Evolutionary conservation across 2,113 vertebrate genomes (phyloP), one percentile per base, ranked within the genome.

Genomic region (Xenotilapia flavipinnis): DNA sequence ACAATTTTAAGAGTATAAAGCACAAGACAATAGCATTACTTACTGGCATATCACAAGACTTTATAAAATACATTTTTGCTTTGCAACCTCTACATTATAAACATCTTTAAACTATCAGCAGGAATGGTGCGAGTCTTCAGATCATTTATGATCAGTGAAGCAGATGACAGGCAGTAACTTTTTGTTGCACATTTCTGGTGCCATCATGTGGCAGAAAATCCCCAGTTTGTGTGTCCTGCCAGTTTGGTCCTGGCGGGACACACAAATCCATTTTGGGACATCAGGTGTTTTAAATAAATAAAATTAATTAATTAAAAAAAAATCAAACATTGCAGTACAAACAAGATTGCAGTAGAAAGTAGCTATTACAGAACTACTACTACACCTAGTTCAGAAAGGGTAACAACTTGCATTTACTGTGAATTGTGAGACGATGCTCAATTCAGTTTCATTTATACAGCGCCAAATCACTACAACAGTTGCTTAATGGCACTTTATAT

Each of bases 241-340:
- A 0, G 6, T 65, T 65, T 38, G 19, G 33, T 65, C 10, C 33
- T 65, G 0, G 33, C 1, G 0, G 6, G 60, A 38, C 33, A 21
- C 31, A n/a, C 1, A n/a, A 65, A 65, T 65, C 33, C 10, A 21
- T 65, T 65, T 21, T n/a, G 33, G 60, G 2, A 0, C 19, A 13
- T 38, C 33, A 38, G 60, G 10, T 65, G 4, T 65, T 12, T n/a
- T 19, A 11, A 60, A 60, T 17, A 62, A 62, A 62, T 33, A 62
- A 33, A 62, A 62, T 36, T 0, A 31, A 31, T 31, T 6, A 31
- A 6, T 62, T 19, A 0, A 3, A 19, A n/a, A 28, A 1, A 1
- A 62, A 36, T 12, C 9, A n/a, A 62, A 19, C 28, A 19, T 33
- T 62, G 55, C 26, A 56, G 55, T 56, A 28, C 55, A 58, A 58